Evolutionary conservation across 2,797 vertebrate species (phyloP).

Genomic region (Aphelocoma californica): DNA sequence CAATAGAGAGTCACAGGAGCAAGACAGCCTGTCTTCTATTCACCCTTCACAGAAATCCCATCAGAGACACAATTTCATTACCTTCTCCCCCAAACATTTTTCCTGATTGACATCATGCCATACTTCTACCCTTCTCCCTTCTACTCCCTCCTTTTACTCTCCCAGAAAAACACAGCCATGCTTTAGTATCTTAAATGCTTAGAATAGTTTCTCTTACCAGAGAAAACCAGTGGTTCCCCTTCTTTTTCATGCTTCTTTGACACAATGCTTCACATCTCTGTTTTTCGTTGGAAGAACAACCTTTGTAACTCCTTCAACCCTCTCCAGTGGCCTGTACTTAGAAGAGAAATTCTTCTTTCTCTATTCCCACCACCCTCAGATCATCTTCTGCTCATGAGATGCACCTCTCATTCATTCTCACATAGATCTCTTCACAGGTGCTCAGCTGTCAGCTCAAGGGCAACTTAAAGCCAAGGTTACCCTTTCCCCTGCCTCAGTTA

Average conservation of each 20-base stretch:
- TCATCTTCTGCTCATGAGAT: not conserved
- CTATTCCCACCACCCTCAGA: not conserved
- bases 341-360: not conserved
- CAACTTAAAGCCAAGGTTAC: not conserved
- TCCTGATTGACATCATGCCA: not conserved
- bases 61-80: not conserved
- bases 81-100: not conserved
- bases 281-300: not conserved
- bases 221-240: not conserved
- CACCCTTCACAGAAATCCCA: not conserved
- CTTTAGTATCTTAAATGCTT: not conserved
- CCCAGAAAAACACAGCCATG: not conserved
- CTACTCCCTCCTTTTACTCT: not conserved
- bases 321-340: accelerated
- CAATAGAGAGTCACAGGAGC: not conserved
- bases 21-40: not conserved
- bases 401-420: not conserved
- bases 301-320: not conserved
- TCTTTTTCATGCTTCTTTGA: not conserved
- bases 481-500: not conserved
- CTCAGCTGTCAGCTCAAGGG: not conserved
- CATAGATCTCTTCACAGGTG: not conserved
- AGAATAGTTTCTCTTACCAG: not conserved
- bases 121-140: not conserved
- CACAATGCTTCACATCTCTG: not conserved